phyloP scores from a whole-genome alignment of 2,888 invertebrate genomes.

The Leptinotarsa rubiginosa region DNA sequence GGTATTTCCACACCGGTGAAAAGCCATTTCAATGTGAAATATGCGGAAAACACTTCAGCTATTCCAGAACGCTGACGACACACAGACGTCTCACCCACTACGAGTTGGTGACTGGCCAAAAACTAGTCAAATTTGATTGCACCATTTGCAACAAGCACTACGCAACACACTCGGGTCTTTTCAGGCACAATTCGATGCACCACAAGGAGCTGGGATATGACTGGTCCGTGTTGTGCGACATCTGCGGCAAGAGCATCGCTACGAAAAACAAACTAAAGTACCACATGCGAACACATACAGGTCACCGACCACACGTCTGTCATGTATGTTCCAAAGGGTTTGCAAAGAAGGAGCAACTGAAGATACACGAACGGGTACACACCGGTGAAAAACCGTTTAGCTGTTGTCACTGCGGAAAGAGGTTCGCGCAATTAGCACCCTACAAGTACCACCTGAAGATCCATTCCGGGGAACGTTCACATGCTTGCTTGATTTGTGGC shows the following conservation, averaged over 20 bases:
- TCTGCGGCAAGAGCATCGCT: slow-evolving; percentile 61
- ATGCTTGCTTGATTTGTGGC: slow-evolving; percentile 64
- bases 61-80: slow-evolving; percentile 67
- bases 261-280: slow-evolving; percentile 61
- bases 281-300: slow-evolving; percentile 61
- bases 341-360: slow-evolving; percentile 62
- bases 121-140: slow-evolving; percentile 62
- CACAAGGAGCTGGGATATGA: slow-evolving; percentile 63
- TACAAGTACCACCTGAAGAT: slow-evolving; percentile 72
- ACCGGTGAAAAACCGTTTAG: slow-evolving; percentile 62
- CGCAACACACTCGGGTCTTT: slow-evolving; percentile 57
- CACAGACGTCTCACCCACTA: slow-evolving; percentile 69
- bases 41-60: slow-evolving; percentile 68
- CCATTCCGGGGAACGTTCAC: slow-evolving; percentile 73
- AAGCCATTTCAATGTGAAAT: slow-evolving; percentile 50
- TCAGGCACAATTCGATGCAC: slow-evolving; percentile 55
- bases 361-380: slow-evolving; percentile 55
- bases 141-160: slow-evolving; percentile 62
- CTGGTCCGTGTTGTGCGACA: slow-evolving; percentile 66
- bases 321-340: slow-evolving; percentile 68
- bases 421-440: slow-evolving; percentile 70
- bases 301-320: slow-evolving; percentile 66
- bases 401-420: slow-evolving; percentile 58
- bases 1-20: slow-evolving; percentile 68
- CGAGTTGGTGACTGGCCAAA: slow-evolving; percentile 59